These are phyloP conservation scores for Battus philenor DNA, from an alignment of 1,140 invertebrate species.

Conservation along the genomic window DNA sequence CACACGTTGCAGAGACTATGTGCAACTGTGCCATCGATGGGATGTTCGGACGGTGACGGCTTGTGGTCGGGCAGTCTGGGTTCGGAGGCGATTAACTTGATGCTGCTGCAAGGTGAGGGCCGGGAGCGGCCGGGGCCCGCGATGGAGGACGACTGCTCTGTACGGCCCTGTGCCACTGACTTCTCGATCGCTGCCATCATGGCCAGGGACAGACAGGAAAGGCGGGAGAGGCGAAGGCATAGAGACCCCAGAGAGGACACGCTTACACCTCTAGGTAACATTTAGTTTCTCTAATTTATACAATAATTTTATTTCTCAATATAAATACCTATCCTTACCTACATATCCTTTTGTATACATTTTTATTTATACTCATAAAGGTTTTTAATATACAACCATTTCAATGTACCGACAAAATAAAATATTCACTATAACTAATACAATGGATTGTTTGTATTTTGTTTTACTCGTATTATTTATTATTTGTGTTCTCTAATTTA, in stretches of 20 bases:
- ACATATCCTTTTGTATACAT: too few species aligned
- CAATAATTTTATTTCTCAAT: too few species aligned
- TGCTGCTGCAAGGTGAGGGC: constrained; percentile 70
- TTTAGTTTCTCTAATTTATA: too few species aligned
- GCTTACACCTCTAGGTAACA: constrained; percentile 66
- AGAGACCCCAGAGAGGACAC: constrained; percentile 70
- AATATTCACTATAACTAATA: too few species aligned
- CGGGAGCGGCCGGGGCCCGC: constrained; percentile 48
- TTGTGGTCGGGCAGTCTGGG: constrained; percentile 44
- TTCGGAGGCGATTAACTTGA: constrained; percentile 54
- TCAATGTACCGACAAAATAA: too few species aligned
- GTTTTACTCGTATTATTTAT: too few species aligned
- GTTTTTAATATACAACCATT: too few species aligned
- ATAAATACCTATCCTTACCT: too few species aligned
- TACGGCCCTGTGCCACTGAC: constrained; percentile 85
- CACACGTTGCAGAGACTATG: constrained; percentile 46
- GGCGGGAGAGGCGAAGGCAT: constrained; percentile 58
- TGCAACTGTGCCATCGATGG: constrained; percentile 48
- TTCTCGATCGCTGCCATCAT: constrained; percentile 93
- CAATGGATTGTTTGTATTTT: too few species aligned
- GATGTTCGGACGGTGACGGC: constrained; percentile 66
- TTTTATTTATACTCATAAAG: too few species aligned
- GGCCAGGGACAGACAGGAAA: constrained; percentile 79
- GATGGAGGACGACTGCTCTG: constrained; percentile 78
- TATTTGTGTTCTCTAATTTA: too few species aligned